Base-by-base conservation (phyloP, 2,888 invertebrate species). In the Scaptomyza caliginosa region DNA sequence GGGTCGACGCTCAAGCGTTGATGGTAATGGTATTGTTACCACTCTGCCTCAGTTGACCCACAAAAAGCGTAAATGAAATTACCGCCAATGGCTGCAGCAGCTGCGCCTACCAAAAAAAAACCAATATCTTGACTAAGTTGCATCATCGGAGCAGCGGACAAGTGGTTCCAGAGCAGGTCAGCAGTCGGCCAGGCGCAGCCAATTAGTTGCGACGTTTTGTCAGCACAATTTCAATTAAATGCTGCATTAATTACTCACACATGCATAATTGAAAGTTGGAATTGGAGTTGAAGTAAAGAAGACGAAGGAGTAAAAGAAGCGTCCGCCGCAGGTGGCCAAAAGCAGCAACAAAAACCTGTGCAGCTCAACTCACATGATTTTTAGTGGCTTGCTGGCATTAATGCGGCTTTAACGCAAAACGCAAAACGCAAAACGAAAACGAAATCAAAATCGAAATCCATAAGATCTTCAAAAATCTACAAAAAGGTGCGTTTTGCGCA, bases 61-160 rank as follows among this genome's bases (percentile, higher is more conserved):
- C 84, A 76, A 81, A 13, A 68, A 72, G 80, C 66, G 74, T 59
- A 81, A 82, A 84, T 84, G 66, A 78, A 84, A 78, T 77, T 77
- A 74, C 76, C 38, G 59, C 52, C 56, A 68, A 70, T 81, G 77
- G 81, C 68, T 77, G 81, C 80, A 57, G 26, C 28, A n/a, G 28
- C 28, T 11, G 66, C 17, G 46, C 32, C 56, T 52, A 46, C 42
- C 10, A 3, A 28, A 28, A 28, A 28, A 28, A 11, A 28, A 73
- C 71, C 67, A 70, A 83, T 77, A 71, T 75, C 34, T 48, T 63
- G 48, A 24, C 51, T 51, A 55, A 56, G 66, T 84, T 84, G 78
- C 81, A 81, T 84, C 78, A 84, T 57, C 17, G 19, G 13, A n/a
- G n/a, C n/a, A n/a, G 3, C 6, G 21, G 7, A 34, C 34, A 34